Conservation (phyloP, 37 sponge, comb jelly and placozoan species). For the Mnemiopsis leidyi region DNA sequence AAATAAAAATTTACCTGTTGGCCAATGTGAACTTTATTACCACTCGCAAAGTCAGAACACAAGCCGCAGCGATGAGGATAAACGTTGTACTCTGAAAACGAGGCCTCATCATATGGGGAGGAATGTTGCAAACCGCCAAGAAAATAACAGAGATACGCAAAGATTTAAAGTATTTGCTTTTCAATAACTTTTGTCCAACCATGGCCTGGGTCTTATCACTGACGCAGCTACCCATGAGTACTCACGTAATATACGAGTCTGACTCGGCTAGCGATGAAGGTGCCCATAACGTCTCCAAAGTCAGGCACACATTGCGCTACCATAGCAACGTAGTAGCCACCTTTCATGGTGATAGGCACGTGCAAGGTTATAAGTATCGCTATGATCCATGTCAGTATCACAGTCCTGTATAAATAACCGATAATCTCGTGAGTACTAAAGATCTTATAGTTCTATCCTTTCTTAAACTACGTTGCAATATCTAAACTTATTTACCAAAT, state of each 20-base stretch:
- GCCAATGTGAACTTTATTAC: constrained; percentile 3
- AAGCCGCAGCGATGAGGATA: not conserved
- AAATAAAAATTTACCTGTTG: not conserved
- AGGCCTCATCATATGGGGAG: too few relatives aligned
- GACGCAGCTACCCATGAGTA: too few relatives aligned
- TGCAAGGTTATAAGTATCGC: constrained; percentile 2
- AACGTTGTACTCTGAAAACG: constrained; percentile 17
- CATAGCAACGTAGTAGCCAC: not conserved
- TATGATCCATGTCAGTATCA: not conserved
- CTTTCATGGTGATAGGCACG: constrained; percentile 19
- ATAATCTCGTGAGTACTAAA: too few relatives aligned
- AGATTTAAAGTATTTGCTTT: too few relatives aligned
- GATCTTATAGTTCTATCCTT: too few relatives aligned
- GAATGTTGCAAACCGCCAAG: too few relatives aligned
- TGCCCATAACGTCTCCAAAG: not conserved
- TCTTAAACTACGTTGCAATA: too few relatives aligned
- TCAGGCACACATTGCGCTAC: constrained; percentile 14
- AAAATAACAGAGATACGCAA: too few relatives aligned
- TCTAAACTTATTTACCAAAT: too few relatives aligned
- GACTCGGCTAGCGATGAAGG: not conserved
- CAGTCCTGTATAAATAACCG: not conserved
- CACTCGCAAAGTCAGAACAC: constrained; percentile 6
- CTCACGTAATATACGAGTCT: constrained; percentile 12
- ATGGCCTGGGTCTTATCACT: too few relatives aligned
- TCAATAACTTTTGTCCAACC: too few relatives aligned